These are phyloP conservation scores for Seriola quinqueradiata DNA, from an alignment of 2,113 vertebrate genomes.

Conservation along the genomic window DNA sequence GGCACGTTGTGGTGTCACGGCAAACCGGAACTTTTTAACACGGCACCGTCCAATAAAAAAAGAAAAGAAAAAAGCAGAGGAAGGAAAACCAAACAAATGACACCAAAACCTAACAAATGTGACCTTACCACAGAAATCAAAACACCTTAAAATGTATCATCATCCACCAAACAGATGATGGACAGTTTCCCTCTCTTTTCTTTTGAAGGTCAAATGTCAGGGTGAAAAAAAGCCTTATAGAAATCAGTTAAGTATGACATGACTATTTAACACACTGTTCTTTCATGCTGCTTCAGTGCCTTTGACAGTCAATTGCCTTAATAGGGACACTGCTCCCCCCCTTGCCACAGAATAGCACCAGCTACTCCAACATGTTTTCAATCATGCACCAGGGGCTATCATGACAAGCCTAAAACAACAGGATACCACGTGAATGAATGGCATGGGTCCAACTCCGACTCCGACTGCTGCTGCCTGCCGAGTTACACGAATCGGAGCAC, in stretches of 20 bases:
- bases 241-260: no score
- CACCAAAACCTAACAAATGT: not conserved
- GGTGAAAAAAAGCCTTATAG: not conserved
- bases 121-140: constrained; percentile 20
- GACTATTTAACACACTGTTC: constrained; percentile 18
- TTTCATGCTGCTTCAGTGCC: constrained; percentile 21
- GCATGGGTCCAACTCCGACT: constrained; percentile 52
- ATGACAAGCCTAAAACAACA: constrained; percentile 75
- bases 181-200: not conserved
- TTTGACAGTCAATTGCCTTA: constrained; percentile 55
- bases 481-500: constrained; percentile 31
- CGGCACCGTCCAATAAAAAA: constrained; percentile 26
- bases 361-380: constrained; percentile 68
- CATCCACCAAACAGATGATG: no score
- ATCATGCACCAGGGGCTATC: constrained; percentile 69
- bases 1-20: constrained; percentile 54
- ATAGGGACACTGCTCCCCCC: constrained; percentile 47
- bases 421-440: constrained; percentile 75
- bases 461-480: constrained; percentile 42
- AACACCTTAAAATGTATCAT: constrained; percentile 3
- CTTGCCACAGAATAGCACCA: constrained; percentile 55
- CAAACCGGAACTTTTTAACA: constrained; percentile 74
- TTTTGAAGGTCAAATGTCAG: not conserved
- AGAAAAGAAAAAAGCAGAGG: constrained; percentile 3
- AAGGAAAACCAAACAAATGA: constrained; percentile 29